These are phyloP conservation scores for Hyles vespertilio DNA, from an alignment of 1,140 invertebrate genomes.

Conservation along the genomic window DNA sequence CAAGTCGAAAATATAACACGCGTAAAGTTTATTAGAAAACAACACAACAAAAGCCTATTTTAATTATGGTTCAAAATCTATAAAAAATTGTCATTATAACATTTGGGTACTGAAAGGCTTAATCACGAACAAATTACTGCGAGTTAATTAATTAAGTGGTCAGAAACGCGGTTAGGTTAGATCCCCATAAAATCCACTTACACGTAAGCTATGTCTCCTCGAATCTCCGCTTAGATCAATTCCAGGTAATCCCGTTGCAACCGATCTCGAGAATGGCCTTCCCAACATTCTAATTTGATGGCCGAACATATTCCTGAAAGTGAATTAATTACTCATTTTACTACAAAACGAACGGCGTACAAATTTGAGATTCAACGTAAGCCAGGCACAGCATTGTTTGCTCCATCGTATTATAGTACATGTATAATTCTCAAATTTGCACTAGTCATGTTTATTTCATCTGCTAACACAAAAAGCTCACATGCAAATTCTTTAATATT, in stretches of 20 bases:
- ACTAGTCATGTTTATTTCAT: conserved; percentile 32
- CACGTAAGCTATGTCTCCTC: conserved; percentile 64
- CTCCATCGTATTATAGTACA: conserved; percentile 20
- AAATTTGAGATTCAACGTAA: conserved; percentile 48
- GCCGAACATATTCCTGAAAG: conserved; percentile 69
- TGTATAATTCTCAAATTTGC: conserved; percentile 43
- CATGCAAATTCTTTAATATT: conserved; percentile 53
- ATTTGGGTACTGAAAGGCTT: no score
- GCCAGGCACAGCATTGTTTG: conserved; percentile 57
- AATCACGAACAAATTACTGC: no score
- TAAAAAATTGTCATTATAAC: no score
- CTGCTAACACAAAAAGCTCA: conserved; percentile 67
- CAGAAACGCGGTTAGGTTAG: no score
- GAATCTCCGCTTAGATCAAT: conserved; percentile 66
- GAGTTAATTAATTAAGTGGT: no score
- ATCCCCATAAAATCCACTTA: conserved; percentile 20
- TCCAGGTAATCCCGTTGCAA: conserved; percentile 65
- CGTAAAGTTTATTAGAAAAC: no score
- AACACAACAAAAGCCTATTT: no score
- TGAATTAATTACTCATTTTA: conserved; percentile 24
- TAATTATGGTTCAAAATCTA: no score
- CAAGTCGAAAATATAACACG: no score
- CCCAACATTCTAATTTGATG: conserved; percentile 72
- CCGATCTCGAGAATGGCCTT: conserved; percentile 67
- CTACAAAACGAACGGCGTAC: conserved; percentile 21